Base-by-base conservation (phyloP, 2,888 invertebrate species). In the Mythimna loreyi region DNA sequence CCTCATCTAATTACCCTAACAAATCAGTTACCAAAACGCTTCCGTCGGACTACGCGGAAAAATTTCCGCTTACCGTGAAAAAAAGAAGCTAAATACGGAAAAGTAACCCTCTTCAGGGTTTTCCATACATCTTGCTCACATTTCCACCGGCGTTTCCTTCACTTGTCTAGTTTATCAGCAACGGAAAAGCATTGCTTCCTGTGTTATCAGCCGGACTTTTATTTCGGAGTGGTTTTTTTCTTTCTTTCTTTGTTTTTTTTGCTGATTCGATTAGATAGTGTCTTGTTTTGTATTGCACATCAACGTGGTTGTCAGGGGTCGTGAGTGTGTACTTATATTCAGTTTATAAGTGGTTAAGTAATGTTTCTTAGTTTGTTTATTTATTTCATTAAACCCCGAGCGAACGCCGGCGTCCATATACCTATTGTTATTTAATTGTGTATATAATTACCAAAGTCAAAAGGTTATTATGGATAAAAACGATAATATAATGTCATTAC, bases 111-210 rank as follows among this genome's bases (percentile, higher is more conserved):
- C 86, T 87, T 83, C 77, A 69, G 81, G 86, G 91, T 91, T 92
- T 88, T 91, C 89, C 90, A 91, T 93, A 91, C 87, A 92, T 93
- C 90, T 91, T 91, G 84, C 79, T 90, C 87, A 87, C 92, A 86
- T 91, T 90, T 91, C 89, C 86, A 78, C 87, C 79, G 83, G 81
- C 86, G 86, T 91, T 95, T 95, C 95, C 95, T 91, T 81, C 72
- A 76, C 92, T 91, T 94, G 94, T 94, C 95, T 93, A 84, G 90
- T 90, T 90, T 94, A 94, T 94, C 93, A 89, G 88, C 58, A 77
- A 78, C 82, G 91, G 92, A 90, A 93, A 95, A 90, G 88, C 91
- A 95, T 92, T 87, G 87, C 93, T 95, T 95, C 95, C 95, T 92
- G 85, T 79, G 85, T 86, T 92, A 92, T 93, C 90, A 89, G 83